A percentile compares a stretch with the other conserved stretches of the same genome.
These are phyloP conservation scores for Cirrhinus mrigala DNA, from an alignment of 2,797 vertebrate species.

Conservation along the genomic window DNA sequence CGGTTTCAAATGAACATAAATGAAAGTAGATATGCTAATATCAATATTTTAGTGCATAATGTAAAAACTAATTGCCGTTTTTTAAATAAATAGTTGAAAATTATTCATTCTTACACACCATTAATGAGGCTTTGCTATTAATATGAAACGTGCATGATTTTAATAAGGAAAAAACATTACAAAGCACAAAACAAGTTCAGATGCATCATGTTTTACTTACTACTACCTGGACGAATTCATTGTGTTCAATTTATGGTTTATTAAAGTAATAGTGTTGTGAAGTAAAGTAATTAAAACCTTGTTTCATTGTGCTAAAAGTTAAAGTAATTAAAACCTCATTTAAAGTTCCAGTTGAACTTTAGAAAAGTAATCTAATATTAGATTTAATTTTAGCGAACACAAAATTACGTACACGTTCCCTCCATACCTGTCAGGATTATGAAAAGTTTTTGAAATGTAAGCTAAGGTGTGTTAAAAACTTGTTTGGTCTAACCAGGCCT, in stretches of 20 bases:
- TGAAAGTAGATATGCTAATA: background rate
- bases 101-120: background rate
- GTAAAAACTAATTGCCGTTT: background rate
- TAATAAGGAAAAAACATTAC: background rate
- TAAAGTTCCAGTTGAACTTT: background rate
- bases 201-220: background rate
- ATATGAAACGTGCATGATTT: background rate
- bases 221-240: background rate
- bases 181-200: background rate
- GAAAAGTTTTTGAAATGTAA: background rate
- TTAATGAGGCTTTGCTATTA: background rate
- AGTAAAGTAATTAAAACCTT: background rate
- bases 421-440: background rate
- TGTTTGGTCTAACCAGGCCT: background rate
- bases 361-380: background rate
- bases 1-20: background rate
- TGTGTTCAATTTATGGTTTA: background rate
- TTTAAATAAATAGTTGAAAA: background rate
- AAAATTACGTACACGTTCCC: background rate
- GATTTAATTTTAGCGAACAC: background rate
- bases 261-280: background rate
- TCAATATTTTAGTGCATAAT: background rate
- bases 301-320: background rate
- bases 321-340: constrained; percentile 17
- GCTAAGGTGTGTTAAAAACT: background rate